Percentiles rank a stretch among this genome's conserved stretches.
phyloP scores from a whole-genome alignment of 2,888 invertebrate genomes.

The Hirtodrosophila trivittata region DNA sequence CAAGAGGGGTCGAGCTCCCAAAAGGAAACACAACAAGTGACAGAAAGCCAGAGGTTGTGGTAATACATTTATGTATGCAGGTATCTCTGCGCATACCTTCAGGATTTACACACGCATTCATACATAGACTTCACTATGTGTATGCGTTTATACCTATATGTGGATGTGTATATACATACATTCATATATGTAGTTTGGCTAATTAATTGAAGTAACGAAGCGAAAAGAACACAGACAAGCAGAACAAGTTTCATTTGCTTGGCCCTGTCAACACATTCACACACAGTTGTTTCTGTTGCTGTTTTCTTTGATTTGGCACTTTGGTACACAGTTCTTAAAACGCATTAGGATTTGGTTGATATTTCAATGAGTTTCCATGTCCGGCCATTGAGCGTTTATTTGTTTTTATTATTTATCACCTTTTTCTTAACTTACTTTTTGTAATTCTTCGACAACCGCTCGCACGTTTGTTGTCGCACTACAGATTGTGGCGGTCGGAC shows the following conservation, averaged over 20 bases:
- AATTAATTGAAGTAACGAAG: constrained; percentile 70
- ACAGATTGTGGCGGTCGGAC: constrained; percentile 38
- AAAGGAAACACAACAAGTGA: constrained; percentile 58
- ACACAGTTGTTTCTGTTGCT: constrained; percentile 10
- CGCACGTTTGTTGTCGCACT: constrained; percentile 57
- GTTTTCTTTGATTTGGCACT: constrained; percentile 8
- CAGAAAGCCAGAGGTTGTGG: constrained; percentile 22
- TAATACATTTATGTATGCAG: neutral
- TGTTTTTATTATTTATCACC: constrained; percentile 22
- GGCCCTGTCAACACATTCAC: constrained; percentile 16
- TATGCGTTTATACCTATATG: constrained; percentile 18
- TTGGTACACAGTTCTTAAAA: constrained; percentile 7
- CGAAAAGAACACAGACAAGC: constrained; percentile 64
- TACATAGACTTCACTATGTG: neutral
- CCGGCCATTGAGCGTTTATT: constrained; percentile 6
- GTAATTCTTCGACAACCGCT: constrained; percentile 58
- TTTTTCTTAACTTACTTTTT: constrained; percentile 45
- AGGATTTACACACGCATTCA: constrained; percentile 19
- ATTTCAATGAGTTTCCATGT: neutral
- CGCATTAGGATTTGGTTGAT: constrained; percentile 16
- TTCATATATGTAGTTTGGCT: constrained; percentile 29
- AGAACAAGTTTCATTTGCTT: constrained; percentile 53
- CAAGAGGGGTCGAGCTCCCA: neutral
- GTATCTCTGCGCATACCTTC: neutral
- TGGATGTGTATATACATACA: constrained; percentile 1